Conservation (phyloP, 2,888 invertebrate species). For the Chrysotoxum bicinctum region DNA sequence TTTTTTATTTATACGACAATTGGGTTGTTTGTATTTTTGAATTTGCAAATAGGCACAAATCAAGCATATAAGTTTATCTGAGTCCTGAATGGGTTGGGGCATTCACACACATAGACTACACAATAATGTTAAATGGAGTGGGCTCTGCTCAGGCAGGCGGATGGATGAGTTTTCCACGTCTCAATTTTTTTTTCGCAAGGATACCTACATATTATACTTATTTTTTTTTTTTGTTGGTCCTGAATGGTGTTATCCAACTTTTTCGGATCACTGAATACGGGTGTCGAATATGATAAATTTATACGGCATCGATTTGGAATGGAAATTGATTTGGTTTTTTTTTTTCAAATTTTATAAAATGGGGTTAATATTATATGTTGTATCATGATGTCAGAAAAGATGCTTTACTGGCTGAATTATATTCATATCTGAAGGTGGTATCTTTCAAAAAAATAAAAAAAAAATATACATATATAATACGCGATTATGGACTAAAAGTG, state of each 20-base stretch:
- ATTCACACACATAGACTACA: conserved; percentile 5
- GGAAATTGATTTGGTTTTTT: conserved; percentile 60
- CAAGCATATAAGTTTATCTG: conserved; percentile 34
- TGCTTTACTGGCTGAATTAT: conserved; percentile 41
- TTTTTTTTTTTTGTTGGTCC: conserved; percentile 16
- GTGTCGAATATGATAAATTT: conserved; percentile 55
- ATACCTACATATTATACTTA: not conserved
- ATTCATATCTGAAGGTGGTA: conserved; percentile 36
- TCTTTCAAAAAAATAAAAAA: not conserved
- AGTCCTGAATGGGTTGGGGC: conserved; percentile 15
- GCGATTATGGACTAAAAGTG: conserved; percentile 29
- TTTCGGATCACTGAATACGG: conserved; percentile 57
- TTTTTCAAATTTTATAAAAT: conserved; percentile 33
- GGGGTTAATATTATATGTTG: conserved; percentile 58
- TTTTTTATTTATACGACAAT: conserved; percentile 10
- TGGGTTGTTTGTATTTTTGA: conserved; percentile 29
- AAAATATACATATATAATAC: not conserved
- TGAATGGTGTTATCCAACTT: conserved; percentile 55
- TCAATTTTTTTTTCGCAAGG: conserved; percentile 25
- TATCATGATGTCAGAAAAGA: conserved; percentile 50
- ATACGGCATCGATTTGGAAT: conserved; percentile 57
- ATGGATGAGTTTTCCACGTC: conserved; percentile 50
- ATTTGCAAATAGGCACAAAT: conserved; percentile 44
- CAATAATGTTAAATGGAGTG: conserved; percentile 49
- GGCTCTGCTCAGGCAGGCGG: conserved; percentile 45